A percentile compares a stretch with the other conserved stretches of the same genome.
phyloP scores from a whole-genome alignment of 2,797 vertebrate genomes.

The Simalia tracyae region DNA sequence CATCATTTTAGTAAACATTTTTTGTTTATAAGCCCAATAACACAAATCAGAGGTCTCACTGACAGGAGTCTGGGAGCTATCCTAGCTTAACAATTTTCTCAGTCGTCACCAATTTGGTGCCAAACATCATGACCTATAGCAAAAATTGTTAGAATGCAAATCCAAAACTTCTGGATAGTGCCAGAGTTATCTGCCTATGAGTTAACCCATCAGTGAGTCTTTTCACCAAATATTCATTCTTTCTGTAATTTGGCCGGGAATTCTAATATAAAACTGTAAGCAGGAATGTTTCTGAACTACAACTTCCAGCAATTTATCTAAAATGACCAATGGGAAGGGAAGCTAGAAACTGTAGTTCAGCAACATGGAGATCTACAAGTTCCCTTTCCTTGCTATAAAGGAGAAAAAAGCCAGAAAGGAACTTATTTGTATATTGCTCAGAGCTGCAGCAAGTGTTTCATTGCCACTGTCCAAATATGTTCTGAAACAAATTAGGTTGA shows the following conservation, averaged over 20 bases:
- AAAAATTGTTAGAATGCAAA: not conserved
- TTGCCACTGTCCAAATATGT: not conserved
- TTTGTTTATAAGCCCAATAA: not conserved
- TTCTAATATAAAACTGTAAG: not conserved
- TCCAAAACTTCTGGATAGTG: not conserved
- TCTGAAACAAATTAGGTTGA: not conserved
- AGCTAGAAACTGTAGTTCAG: not conserved
- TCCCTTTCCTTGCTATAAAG: not conserved
- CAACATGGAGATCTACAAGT: not conserved
- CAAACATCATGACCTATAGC: not conserved
- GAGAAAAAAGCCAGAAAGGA: not conserved
- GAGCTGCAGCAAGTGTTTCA: not conserved
- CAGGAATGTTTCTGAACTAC: not conserved
- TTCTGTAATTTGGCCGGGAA: not conserved
- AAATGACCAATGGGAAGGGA: not conserved
- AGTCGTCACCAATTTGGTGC: not conserved
- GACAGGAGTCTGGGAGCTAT: not conserved
- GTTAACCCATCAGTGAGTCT: not conserved
- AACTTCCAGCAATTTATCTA: not conserved
- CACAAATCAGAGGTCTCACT: not conserved
- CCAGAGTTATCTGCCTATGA: not conserved
- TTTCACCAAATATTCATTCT: not conserved
- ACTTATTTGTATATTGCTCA: not conserved
- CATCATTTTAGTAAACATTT: not conserved
- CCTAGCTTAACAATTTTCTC: not conserved